Evolutionary conservation across 64 coral and sea anemone genomes (phyloP), one percentile per base, ranked within the genome.

Genomic region (Montipora capricornis): DNA sequence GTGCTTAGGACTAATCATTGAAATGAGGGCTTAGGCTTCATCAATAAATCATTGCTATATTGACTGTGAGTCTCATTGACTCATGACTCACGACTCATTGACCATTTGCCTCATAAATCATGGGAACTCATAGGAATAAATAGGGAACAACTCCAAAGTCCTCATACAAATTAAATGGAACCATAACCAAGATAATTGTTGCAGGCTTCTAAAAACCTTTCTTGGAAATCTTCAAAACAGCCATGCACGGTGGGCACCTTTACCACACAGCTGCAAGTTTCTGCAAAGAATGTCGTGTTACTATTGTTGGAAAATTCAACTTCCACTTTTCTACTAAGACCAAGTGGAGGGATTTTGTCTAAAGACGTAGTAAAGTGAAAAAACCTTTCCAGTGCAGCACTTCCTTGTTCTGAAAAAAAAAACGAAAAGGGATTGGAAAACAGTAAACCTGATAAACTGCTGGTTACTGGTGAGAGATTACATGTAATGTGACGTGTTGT

Each of bases 251-350:
- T 89, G 44, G 73, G 87, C 20, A 89, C 87, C 75, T 59, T 57
- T 75, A 89, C 60, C 46, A 89, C 69, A 47, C 55, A 45, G 74
- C 17, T 51, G 57, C 87, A 89, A 76, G 87, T 89, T 74, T 89
- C 87, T 76, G 87, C 87, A 78, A 89, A 89, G 70, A 89, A 89
- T 73, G 69, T 45, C 19, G 20, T 48, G 58, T 77, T 75, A 13
- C 74, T 77, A 53, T 77, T 75, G 47, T 10, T 52, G 70, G 22
- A 29, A 89, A 89, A 89, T 20, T 77, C 75, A 53, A 89, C 48
- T 77, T 89, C 87, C 5, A 89, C 73, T 60, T 61, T 75, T 74
- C 58, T 89, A 58, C 55, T 59, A 6, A 89, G 75, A 26, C 74
- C 87, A 75, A 89, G 69, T 26, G 87, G 87, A 20, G 87, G 87